Percentiles rank a stretch among this genome's conserved stretches.
Conservation (phyloP, 2,113 vertebrate species). For the Nerophis lumbriciformis region DNA sequence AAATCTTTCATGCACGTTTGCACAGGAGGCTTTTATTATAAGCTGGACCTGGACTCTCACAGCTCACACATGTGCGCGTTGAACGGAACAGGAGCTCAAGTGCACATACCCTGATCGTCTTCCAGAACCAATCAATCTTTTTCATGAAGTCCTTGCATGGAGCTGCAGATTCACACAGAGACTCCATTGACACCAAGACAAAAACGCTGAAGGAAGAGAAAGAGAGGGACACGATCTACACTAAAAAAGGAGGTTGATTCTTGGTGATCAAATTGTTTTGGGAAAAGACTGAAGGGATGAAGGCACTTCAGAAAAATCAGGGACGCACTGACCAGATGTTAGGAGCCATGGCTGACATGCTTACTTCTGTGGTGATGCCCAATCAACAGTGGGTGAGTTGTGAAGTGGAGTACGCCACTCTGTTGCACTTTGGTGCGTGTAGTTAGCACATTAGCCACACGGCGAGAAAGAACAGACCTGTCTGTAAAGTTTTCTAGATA, state of each 20-base stretch:
- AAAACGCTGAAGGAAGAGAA: slow-evolving; percentile 20
- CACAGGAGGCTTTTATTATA: slow-evolving; percentile 12
- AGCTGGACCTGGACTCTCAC: slow-evolving; percentile 7
- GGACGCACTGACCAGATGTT: slow-evolving; percentile 80
- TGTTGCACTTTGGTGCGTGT: too few species aligned
- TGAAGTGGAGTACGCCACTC: too few species aligned
- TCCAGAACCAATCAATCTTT: slow-evolving; percentile 51
- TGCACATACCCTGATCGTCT: slow-evolving; percentile 17
- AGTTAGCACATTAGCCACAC: not conserved
- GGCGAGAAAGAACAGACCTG: not conserved
- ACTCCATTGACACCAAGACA: not conserved
- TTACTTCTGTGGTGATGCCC: slow-evolving; percentile 77
- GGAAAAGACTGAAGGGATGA: slow-evolving; percentile 59
- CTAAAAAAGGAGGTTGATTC: not conserved
- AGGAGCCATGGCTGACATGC: slow-evolving; percentile 79
- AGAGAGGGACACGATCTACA: slow-evolving; percentile 1
- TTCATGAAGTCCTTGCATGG: slow-evolving; percentile 43
- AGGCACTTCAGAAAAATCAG: slow-evolving; percentile 72
- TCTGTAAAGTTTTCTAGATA: not conserved
- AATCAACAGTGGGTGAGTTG: slow-evolving; percentile 76
- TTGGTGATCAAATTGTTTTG: slow-evolving; percentile 1
- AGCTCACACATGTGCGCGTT: slow-evolving; percentile 28
- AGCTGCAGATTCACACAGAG: not conserved
- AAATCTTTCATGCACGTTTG: slow-evolving; percentile 7
- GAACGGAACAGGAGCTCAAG: slow-evolving; percentile 1